Evolutionary conservation across 2,888 invertebrate genomes (phyloP), one percentile per base, ranked within the genome.

Genomic region (Seira sanloemensis): DNA sequence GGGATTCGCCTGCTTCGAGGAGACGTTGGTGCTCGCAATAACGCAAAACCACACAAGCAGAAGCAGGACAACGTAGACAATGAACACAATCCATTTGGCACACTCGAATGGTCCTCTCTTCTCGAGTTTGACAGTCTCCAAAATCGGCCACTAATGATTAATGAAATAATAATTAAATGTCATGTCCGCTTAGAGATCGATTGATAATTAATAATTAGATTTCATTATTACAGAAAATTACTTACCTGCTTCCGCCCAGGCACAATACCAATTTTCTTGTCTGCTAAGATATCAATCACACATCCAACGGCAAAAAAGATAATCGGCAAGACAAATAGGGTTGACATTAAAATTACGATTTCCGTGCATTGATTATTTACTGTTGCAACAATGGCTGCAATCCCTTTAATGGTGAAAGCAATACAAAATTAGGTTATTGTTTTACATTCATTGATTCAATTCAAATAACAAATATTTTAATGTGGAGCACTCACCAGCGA

Each of bases 401-500:
- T 54, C n/a, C n/a, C 50, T 50, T 7, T 37, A 7, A 12, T 37
- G 12, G 12, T 37, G 37, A 37, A 37, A 12, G 24, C 24, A 21
- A 66, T 66, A 19, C 19, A 66, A 2, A 66, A 2, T n/a, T 66
- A 69, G 1, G 27, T 37, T 18, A 16, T 9, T 24, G 23, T 23
- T 66, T 19, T 19, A 23, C 7, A 23, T 66, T 7, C 5, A 2
- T 66, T 67, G n/a, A 7, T 25, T 69, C 1, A 37, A 12, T 71
- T n/a, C n/a, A n/a, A n/a, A n/a, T n/a, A n/a, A n/a, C n/a, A n/a
- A n/a, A n/a, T n/a, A n/a, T n/a, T n/a, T n/a, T n/a, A n/a, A n/a
- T n/a, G n/a, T n/a, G n/a, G n/a, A n/a, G n/a, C n/a, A 37, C 37
- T 37, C 12, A 78, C 79, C 79, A 46, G 65, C 79, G 0, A 73